phyloP scores from a whole-genome alignment of 2,797 vertebrate species.

The Bradypodion ventrale region DNA sequence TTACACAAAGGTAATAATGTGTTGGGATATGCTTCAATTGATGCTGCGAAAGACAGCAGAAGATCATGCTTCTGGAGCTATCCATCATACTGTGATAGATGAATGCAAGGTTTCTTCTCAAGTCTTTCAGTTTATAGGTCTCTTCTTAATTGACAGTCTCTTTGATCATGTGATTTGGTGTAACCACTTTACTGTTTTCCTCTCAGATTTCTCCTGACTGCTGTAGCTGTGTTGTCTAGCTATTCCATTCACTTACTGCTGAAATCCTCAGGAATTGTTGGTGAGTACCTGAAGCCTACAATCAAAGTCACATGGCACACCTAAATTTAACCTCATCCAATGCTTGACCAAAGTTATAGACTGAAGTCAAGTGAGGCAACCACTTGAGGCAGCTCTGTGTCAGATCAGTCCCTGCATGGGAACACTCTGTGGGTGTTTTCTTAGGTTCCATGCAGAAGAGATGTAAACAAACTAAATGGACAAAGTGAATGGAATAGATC shows the following conservation, averaged over 20 bases:
- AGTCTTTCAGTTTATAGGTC: background rate
- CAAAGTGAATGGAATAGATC: background rate
- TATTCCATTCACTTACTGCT: constrained; percentile 97
- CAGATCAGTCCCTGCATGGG: background rate
- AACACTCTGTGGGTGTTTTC: background rate
- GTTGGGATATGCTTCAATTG: background rate
- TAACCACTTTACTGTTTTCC: background rate
- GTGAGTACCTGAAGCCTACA: constrained; percentile 73
- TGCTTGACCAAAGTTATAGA: background rate
- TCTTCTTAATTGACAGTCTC: background rate
- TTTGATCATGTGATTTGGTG: background rate
- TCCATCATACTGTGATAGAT: background rate
- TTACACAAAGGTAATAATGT: background rate
- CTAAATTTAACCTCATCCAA: background rate
- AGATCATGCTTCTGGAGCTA: background rate
- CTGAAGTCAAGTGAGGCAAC: background rate
- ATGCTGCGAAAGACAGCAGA: constrained; percentile 7
- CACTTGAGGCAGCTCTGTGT: background rate
- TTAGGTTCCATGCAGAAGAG: background rate
- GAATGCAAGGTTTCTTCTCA: background rate
- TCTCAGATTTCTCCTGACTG: constrained; percentile 89
- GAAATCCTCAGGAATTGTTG: constrained; percentile 94
- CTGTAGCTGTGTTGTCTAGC: constrained; percentile 88
- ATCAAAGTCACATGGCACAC: rapidly evolving
- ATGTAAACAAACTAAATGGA: background rate